A percentile compares a stretch with the other conserved stretches of the same genome.
These are phyloP conservation scores for Tachysurus vachellii DNA, from an alignment of 2,113 vertebrate genomes.

Conservation along the genomic window DNA sequence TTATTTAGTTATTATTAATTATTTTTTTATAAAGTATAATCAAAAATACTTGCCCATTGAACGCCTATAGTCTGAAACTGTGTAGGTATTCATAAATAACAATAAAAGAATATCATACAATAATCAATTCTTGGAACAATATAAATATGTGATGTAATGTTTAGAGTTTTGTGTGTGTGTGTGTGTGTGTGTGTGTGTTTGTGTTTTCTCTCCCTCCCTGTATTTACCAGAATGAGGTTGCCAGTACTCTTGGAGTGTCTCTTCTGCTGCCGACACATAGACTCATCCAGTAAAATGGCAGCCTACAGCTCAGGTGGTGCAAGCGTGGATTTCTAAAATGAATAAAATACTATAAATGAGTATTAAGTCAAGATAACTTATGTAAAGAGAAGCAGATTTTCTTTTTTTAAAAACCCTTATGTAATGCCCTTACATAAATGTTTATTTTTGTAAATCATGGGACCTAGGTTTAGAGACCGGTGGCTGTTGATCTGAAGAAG, in stretches of 20 bases:
- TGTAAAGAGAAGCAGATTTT: neutral
- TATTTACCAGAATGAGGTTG: conserved; percentile 67
- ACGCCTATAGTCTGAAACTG: neutral
- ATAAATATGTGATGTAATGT: neutral
- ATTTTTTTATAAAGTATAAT: too few species aligned
- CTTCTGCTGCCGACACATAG: conserved; percentile 63
- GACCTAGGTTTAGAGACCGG: too few species aligned
- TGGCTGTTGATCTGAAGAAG: neutral
- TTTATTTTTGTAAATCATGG: neutral
- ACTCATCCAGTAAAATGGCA: conserved; percentile 36
- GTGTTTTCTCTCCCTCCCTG: neutral
- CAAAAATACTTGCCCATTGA: neutral
- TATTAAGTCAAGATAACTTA: neutral
- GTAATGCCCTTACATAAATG: too few species aligned
- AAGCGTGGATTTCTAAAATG: neutral
- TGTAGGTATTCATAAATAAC: neutral
- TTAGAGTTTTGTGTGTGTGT: neutral
- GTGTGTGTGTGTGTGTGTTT: neutral
- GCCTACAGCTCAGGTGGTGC: neutral
- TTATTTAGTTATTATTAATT: too few species aligned
- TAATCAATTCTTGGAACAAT: too few species aligned
- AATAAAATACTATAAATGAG: neutral
- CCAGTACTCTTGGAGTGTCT: conserved; percentile 58
- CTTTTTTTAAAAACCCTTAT: too few species aligned
- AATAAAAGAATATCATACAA: too few species aligned